Percentiles rank a stretch among this genome's conserved stretches.
phyloP scores from a whole-genome alignment of 1,140 invertebrate species.

The Hydropsyche tenuis region DNA sequence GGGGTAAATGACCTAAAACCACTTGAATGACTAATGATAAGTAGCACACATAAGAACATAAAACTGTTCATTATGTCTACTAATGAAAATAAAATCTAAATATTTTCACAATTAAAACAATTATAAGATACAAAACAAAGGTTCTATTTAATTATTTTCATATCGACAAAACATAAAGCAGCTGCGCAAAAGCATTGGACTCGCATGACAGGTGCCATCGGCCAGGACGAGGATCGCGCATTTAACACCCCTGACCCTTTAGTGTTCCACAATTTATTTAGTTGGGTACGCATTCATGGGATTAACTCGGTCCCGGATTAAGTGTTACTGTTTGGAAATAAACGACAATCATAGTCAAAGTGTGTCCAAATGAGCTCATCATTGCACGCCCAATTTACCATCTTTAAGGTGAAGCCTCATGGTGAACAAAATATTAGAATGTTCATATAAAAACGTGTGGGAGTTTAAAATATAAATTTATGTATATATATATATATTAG shows the following conservation, averaged over 20 bases:
- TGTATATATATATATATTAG: neutral
- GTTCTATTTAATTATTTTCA: conserved; percentile 23
- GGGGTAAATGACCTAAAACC: no score
- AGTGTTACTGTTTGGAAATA: neutral
- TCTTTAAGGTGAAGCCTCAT: no score
- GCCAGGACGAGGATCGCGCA: conserved; percentile 34
- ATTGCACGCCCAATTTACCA: neutral
- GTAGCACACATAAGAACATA: no score
- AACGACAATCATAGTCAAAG: neutral
- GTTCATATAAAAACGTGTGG: neutral
- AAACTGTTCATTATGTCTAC: no score
- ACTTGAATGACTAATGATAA: no score
- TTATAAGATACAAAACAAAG: no score
- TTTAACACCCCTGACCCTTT: conserved; percentile 31
- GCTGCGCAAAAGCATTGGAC: neutral
- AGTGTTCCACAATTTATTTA: conserved; percentile 22
- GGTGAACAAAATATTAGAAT: no score
- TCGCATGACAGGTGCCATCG: conserved; percentile 37
- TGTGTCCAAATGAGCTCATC: neutral
- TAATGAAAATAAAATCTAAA: no score
- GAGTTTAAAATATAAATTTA: no score
- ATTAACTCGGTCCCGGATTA: neutral
- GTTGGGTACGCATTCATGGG: neutral
- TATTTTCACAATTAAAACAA: no score
- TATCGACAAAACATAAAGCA: neutral